Conservation (phyloP, 2,797 vertebrate species). For the Pangasius mekongensis region DNA sequence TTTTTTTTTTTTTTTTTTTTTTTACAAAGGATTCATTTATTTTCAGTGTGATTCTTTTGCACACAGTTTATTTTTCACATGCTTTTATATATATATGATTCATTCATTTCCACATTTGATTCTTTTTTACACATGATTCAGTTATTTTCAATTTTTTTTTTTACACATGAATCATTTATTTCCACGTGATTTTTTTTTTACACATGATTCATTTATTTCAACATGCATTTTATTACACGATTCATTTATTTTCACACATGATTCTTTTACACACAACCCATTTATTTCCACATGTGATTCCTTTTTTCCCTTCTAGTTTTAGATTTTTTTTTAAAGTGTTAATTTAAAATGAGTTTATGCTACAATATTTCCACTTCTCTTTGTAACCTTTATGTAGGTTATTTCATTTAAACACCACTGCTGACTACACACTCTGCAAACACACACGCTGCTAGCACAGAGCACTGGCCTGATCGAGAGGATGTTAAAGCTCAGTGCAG, state of each 20-base stretch:
- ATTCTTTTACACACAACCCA: neutral
- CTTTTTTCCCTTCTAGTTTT: neutral
- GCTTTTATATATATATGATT: no score
- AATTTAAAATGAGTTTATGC: neutral
- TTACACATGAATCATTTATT: neutral
- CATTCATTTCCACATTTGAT: neutral
- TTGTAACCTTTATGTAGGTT: constrained; percentile 17
- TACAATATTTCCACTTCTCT: neutral
- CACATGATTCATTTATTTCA: neutral
- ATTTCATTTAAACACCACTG: neutral
- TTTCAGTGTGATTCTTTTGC: neutral
- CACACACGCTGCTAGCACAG: neutral
- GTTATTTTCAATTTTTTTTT: neutral
- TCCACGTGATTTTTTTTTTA: neutral
- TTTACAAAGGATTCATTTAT: neutral
- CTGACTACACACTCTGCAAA: neutral
- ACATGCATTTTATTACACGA: neutral
- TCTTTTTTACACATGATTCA: neutral
- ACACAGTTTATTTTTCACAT: neutral
- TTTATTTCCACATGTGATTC: neutral
- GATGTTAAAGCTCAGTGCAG: neutral
- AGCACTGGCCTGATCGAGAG: neutral
- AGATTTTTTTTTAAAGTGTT: neutral
- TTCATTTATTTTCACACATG: neutral
- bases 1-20: neutral